phyloP scores from a whole-genome alignment of 1,140 invertebrate species.

The Geopemphigus sp. region DNA sequence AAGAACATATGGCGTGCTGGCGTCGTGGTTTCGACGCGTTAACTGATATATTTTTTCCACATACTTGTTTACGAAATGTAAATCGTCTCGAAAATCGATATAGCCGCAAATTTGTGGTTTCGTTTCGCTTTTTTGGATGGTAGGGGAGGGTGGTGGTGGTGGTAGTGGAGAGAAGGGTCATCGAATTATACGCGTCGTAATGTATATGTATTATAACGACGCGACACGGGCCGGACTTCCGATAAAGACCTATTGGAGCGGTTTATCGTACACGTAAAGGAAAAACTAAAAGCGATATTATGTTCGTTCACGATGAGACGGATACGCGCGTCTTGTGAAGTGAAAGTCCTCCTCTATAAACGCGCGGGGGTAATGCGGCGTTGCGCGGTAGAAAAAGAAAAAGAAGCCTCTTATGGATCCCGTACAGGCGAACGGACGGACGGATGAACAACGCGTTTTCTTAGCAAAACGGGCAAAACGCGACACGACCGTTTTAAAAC shows the following conservation, averaged over 20 bases:
- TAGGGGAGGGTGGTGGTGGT: neutral
- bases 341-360: slow-evolving; percentile 18
- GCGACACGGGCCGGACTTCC: neutral
- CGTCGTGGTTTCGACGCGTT: neutral
- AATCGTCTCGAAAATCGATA: slow-evolving; percentile 36
- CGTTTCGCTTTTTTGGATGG: neutral
- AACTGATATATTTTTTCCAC: neutral
- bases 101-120: slow-evolving; percentile 17
- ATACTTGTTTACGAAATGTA: no score
- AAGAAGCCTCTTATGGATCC: neutral
- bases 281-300: no score
- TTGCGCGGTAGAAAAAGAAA: neutral
- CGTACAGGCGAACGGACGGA: neutral
- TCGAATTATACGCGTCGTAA: neutral
- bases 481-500: neutral
- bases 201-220: neutral
- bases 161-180: no score
- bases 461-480: neutral
- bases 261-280: no score
- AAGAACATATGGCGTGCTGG: neutral
- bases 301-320: neutral
- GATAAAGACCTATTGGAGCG: no score
- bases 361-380: neutral
- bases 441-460: neutral
- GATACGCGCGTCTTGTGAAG: neutral